Evolutionary conservation across 2,797 vertebrate genomes (phyloP), one percentile per base, ranked within the genome.

Genomic region (Oceanodroma leucorhoa): DNA sequence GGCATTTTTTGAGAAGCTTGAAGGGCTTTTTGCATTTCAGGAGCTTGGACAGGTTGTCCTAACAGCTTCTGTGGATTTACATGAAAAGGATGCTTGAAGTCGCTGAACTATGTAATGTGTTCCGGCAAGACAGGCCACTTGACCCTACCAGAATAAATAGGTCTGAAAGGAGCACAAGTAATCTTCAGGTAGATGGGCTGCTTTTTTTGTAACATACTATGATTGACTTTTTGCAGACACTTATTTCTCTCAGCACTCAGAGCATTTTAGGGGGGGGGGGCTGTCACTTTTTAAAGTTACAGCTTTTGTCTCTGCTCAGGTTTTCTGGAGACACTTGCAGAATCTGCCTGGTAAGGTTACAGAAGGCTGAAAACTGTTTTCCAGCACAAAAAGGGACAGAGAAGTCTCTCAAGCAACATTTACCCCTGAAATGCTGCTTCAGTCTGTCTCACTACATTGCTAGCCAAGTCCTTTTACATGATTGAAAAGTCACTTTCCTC

Each of bases 11-110:
- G 11, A 76, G 46, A 71, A 58, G 73, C 10, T 1, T 75, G 46
- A 70, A 89, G 64, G 41, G 27, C 53, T 62, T 30, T 94, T 89
- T 95, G 95, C 86, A 95, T 95, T 93, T 94, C 94, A 95, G 81
- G 83, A 72, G 83, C 57, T 84, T 57, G 57, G 62, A 89, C 32
- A 75, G 13, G 34, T 73, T 89, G 58, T 79, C 36, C 60, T 73
- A 75, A 83, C 22, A 79, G 71, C 15, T 30, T 48, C 40, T 41
- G 26, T 22, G 20, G 23, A 30, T 38, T 70, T 53, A 81, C 6
- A 26, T 5, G 43, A 60, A 79, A 92, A 83, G 15, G 46, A 71
- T 36, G 29, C 77, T 81, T 64, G 43, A 94, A 90, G 36, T 32
- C 11, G 30, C 17, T 22, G 45, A 58, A 62, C 55, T 40, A 18